These are phyloP conservation scores for Callaeas wilsoni DNA, from an alignment of 2,113 vertebrate genomes.

Conservation along the genomic window DNA sequence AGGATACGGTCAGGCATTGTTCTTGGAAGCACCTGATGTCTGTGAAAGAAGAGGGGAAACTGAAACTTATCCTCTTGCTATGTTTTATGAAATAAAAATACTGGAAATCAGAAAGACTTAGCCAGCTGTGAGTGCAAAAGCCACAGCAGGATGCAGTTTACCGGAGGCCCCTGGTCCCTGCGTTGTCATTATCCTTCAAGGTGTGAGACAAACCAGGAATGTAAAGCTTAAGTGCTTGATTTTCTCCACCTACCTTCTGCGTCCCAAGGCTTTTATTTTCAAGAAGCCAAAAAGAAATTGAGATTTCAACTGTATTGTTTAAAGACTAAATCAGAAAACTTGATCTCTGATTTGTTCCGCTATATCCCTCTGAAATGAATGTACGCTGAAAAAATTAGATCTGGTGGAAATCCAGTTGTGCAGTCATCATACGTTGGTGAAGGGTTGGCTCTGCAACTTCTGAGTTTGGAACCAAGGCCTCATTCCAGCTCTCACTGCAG, in stretches of 20 bases:
- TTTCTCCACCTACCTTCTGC: not conserved
- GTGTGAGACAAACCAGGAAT: not conserved
- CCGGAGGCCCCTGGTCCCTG: not conserved
- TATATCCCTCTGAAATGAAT: not conserved
- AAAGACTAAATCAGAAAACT: not conserved
- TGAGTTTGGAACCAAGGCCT: not conserved
- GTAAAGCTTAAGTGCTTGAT: not conserved
- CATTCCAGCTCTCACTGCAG: not conserved
- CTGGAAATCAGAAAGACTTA: not conserved
- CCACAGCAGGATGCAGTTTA: not conserved
- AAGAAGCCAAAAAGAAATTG: not conserved
- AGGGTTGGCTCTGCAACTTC: not conserved
- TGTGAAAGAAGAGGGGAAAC: not conserved
- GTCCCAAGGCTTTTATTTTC: not conserved
- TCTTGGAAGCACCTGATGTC: not conserved
- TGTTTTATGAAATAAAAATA: not conserved
- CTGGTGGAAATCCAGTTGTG: not conserved
- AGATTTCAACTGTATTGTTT: not conserved
- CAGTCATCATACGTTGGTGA: rapidly evolving
- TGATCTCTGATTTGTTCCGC: not conserved
- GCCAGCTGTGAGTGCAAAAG: not conserved
- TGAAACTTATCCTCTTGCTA: not conserved
- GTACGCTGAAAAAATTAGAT: not conserved
- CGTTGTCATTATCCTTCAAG: not conserved
- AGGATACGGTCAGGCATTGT: rapidly evolving